Evolutionary conservation across 2,888 invertebrate genomes (phyloP).

Genomic region (Leptogaster cylindrica): DNA sequence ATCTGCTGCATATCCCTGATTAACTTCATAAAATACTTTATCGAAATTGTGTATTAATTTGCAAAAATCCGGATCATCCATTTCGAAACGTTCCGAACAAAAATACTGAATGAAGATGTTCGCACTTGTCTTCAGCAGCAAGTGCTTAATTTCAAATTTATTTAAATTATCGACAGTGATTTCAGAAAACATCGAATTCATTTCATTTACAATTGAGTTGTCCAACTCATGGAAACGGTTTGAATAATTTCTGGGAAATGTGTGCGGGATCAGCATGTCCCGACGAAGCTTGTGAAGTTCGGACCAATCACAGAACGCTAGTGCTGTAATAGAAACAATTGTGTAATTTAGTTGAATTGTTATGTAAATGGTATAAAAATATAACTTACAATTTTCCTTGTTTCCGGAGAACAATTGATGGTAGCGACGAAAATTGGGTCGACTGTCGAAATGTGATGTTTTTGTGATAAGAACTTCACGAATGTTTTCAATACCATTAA

Average conservation of each 20-base stretch:
- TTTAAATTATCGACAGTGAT: constrained; percentile 1
- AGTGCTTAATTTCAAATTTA: constrained; percentile 60
- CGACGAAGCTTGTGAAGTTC: constrained; percentile 68
- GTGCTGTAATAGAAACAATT: constrained; percentile 60
- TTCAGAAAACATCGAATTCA: constrained; percentile 55
- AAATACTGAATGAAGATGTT: constrained; percentile 70
- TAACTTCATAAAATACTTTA: constrained; percentile 71
- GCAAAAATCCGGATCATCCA: constrained; percentile 60
- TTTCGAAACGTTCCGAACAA: constrained; percentile 64
- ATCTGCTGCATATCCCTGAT: constrained; percentile 72
- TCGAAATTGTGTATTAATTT: constrained; percentile 67
- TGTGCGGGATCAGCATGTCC: constrained; percentile 66
- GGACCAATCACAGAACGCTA: constrained; percentile 76
- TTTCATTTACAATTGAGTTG: constrained; percentile 62
- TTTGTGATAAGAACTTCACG: constrained; percentile 66
- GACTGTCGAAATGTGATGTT: constrained; percentile 69
- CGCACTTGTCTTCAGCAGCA: constrained; percentile 65
- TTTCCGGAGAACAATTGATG: constrained; percentile 69
- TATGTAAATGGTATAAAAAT: constrained; percentile 10
- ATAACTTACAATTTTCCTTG: constrained; percentile 71
- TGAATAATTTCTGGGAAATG: constrained; percentile 67
- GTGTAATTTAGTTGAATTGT: neutral
- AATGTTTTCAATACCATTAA: constrained; percentile 67
- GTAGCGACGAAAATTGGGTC: constrained; percentile 70
- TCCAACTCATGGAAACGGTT: constrained; percentile 64